Conservation (phyloP, 2,888 invertebrate species). For the Ochlodes sylvanus region DNA sequence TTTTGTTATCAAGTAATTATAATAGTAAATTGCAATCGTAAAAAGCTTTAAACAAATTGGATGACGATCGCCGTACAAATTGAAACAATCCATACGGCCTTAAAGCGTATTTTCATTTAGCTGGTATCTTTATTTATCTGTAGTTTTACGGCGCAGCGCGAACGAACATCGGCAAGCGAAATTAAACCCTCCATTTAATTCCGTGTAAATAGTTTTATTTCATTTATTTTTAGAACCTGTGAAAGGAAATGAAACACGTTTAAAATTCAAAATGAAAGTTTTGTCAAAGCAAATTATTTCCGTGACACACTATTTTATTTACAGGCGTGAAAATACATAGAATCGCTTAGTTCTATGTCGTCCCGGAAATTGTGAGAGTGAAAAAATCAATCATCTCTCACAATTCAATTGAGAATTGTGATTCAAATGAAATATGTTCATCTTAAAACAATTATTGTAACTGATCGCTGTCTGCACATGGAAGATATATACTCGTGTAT, state of each 20-base stretch:
- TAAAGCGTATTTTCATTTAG: slow-evolving; percentile 14
- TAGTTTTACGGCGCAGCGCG: background rate
- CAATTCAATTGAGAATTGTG: no score
- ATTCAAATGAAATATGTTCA: no score
- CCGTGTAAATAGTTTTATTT: slow-evolving; percentile 15
- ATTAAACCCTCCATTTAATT: slow-evolving; percentile 16
- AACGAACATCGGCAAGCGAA: background rate
- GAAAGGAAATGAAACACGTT: background rate
- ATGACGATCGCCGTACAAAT: slow-evolving; percentile 6
- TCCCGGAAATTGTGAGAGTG: no score
- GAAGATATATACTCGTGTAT: no score
- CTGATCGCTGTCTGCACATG: no score
- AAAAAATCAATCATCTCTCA: no score
- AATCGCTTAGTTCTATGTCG: background rate
- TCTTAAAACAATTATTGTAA: no score
- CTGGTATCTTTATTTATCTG: slow-evolving; percentile 14
- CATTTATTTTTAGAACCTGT: slow-evolving; percentile 9
- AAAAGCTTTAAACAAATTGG: slow-evolving; percentile 7
- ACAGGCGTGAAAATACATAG: background rate
- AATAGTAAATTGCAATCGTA: slow-evolving; percentile 11
- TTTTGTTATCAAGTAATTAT: background rate
- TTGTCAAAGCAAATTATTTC: background rate
- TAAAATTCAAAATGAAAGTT: background rate
- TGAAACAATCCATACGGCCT: slow-evolving; percentile 9
- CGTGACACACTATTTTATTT: background rate